Percentiles rank a stretch among this genome's conserved stretches.
Conservation (phyloP, 2,888 invertebrate species). For the Zygogramma bicolorata region DNA sequence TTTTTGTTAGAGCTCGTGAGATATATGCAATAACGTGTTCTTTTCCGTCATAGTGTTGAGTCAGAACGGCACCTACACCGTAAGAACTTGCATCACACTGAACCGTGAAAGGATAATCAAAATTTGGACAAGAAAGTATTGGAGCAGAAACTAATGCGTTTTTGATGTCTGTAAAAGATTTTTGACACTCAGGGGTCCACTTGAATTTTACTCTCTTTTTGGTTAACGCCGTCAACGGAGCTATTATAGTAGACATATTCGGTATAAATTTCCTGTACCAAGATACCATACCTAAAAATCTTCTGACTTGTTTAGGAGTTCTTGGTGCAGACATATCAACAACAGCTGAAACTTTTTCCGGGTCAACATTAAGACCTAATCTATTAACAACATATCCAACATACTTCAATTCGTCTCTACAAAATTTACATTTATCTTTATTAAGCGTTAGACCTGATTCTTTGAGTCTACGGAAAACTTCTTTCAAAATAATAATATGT, state of each 20-base stretch:
- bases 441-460: too few species aligned
- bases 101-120: slow-evolving; percentile 22
- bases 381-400: too few species aligned
- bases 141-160: slow-evolving; percentile 17
- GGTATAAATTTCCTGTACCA: slow-evolving; percentile 12
- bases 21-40: slow-evolving; percentile 26
- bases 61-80: slow-evolving; percentile 26
- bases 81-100: slow-evolving; percentile 30
- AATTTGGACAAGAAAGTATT: slow-evolving; percentile 24
- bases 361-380: too few species aligned
- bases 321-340: neutral
- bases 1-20: slow-evolving; percentile 5
- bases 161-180: neutral
- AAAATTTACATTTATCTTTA: too few species aligned
- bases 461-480: too few species aligned
- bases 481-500: too few species aligned
- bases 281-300: slow-evolving; percentile 1
- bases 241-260: neutral
- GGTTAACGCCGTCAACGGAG: neutral
- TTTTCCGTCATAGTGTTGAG: slow-evolving; percentile 22
- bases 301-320: neutral
- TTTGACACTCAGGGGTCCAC: neutral
- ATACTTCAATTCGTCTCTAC: too few species aligned
- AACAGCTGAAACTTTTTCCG: neutral
- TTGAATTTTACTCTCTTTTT: neutral